Base-by-base conservation (phyloP, 2,113 vertebrate genomes). In the Zosterops japonicus region DNA sequence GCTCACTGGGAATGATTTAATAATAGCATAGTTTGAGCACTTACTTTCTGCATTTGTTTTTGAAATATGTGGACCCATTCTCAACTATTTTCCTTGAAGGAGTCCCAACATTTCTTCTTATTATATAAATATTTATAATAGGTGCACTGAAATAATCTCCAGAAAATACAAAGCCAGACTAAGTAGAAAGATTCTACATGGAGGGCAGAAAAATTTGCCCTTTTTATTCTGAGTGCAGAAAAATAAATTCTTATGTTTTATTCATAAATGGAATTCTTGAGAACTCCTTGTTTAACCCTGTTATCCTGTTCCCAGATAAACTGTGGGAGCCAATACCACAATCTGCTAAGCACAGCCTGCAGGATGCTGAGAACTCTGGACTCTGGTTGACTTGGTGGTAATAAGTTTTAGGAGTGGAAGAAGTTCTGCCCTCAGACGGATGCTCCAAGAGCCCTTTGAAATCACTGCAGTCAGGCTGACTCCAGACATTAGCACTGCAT, bases 61-160 rank as follows among this genome's bases (percentile, higher is more conserved):
- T 87, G 27, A 94, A 92, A 57, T 81, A 47, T 70, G 22, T 64
- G 76, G 56, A 87, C 2, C 6, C 17, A 49, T 87, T 95, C 36
- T 92, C 68, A 84, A 83, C 64, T 89, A 65, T 84, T 90, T 92
- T 83, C 33, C 65, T 95, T 94, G 92, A 94, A 93, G 22, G 80
- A 78, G 49, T 83, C 80, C 50, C 86, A 92, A 36, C 4, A 65
- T 63, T 89, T 94, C 59, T 83, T 81, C 64, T 91, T 82, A 64
- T 75, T 41, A 16, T 65, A 92, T 89, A 95, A 96, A 96, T 96
- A 94, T 96, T 94, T 95, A 86, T 89, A 91, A 72, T 65, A 91
- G 67, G 39, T 87, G 31, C 35, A 77, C 61, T 47, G 69, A 94
- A 93, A 91, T 79, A 72, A 56, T 79, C 36, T 87, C 57, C 77